Evolutionary conservation across 2,888 invertebrate species (phyloP).

Genomic region (Melikaiella ostensackeni): DNA sequence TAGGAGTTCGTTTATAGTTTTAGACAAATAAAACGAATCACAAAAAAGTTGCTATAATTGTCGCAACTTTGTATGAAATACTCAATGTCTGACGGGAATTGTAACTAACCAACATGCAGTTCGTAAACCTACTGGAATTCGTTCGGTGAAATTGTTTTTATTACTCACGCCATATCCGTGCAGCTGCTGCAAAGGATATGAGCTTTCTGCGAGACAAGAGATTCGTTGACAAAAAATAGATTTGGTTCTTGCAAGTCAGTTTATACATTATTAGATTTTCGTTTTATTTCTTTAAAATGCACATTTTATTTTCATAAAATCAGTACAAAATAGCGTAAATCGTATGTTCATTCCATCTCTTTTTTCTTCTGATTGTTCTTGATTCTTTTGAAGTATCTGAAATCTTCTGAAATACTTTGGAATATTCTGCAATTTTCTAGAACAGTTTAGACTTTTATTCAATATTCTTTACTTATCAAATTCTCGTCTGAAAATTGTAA

Average conservation of each 20-base stretch:
- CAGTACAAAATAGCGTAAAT: neutral
- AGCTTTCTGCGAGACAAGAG: slow-evolving; percentile 28
- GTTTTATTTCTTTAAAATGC: neutral
- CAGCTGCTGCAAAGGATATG: slow-evolving; percentile 34
- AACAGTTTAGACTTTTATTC: no score
- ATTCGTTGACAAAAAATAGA: slow-evolving; percentile 35
- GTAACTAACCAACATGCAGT: slow-evolving; percentile 10
- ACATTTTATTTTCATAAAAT: neutral
- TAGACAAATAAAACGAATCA: slow-evolving; percentile 3
- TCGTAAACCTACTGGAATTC: slow-evolving; percentile 14
- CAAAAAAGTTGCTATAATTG: slow-evolving; percentile 20
- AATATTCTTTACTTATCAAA: no score
- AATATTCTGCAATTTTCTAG: no score
- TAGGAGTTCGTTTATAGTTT: slow-evolving; percentile 6
- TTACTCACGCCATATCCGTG: slow-evolving; percentile 35
- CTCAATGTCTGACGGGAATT: neutral
- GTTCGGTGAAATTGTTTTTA: slow-evolving; percentile 29
- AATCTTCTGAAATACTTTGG: no score
- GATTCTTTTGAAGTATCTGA: no score
- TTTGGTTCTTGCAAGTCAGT: neutral
- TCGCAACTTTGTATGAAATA: slow-evolving; percentile 21
- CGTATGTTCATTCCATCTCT: no score
- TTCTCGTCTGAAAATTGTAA: no score
- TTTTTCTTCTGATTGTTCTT: no score
- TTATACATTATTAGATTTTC: neutral